Evolutionary conservation across 2,797 vertebrate genomes (phyloP).

Genomic region (Falco novaeseelandiae): DNA sequence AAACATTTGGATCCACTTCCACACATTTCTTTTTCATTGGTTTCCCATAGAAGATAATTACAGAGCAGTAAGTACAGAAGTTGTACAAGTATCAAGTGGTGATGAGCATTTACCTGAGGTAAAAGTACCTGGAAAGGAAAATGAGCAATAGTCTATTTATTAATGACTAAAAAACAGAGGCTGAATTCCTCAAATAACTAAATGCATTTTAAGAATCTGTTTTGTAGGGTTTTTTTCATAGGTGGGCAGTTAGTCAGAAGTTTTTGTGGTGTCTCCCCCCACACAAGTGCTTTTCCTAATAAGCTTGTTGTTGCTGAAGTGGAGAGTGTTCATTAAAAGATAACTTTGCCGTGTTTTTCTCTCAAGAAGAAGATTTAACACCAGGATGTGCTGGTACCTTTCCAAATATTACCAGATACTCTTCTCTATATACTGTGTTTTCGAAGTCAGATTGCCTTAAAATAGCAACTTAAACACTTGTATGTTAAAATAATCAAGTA

Average conservation of each 20-base stretch:
- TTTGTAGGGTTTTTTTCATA: not conserved
- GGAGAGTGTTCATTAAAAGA: not conserved
- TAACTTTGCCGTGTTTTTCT: not conserved
- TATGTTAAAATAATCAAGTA: not conserved
- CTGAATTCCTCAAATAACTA: not conserved
- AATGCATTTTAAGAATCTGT: not conserved
- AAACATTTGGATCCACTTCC: not conserved
- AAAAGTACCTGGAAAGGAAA: not conserved
- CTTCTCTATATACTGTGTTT: not conserved
- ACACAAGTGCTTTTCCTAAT: not conserved
- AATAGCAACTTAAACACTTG: not conserved
- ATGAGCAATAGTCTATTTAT: not conserved
- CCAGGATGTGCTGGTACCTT: not conserved
- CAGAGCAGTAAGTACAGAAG: not conserved
- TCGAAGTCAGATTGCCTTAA: not conserved
- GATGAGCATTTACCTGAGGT: not conserved
- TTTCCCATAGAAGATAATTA: not conserved
- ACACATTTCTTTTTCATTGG: not conserved
- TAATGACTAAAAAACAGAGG: not conserved
- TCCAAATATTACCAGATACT: not conserved
- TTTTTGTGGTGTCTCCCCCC: not conserved
- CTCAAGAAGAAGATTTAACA: not conserved
- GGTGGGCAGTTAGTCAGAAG: not conserved
- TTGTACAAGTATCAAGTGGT: not conserved
- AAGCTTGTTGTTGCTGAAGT: not conserved